Conservation (phyloP, 2,113 vertebrate species). For the Ahaetulla prasina region DNA sequence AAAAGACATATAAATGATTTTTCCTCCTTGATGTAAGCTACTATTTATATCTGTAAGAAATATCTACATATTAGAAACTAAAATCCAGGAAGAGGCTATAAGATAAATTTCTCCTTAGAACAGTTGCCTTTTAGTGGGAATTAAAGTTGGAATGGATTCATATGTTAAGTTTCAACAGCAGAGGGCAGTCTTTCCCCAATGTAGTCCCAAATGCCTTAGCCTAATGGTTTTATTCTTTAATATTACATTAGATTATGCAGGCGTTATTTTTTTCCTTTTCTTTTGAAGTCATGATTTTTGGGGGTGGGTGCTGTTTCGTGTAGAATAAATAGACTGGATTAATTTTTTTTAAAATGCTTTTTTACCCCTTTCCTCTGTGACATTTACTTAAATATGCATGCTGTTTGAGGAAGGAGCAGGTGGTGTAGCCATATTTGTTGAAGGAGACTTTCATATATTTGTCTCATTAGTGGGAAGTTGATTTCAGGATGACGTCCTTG, state of each 20-base stretch:
- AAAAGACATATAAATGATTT: neutral
- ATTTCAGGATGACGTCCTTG: constrained; percentile 17
- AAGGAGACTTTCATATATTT: constrained; percentile 32
- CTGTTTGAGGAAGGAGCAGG: constrained; percentile 9
- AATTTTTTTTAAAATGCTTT: neutral
- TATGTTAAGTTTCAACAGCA: constrained; percentile 37
- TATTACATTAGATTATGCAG: constrained; percentile 21
- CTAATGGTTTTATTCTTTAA: neutral
- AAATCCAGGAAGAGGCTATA: neutral
- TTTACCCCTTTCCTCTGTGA: constrained; percentile 24
- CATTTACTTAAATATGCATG: constrained; percentile 18
- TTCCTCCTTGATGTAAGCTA: neutral
- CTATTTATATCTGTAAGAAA: neutral
- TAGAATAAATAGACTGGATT: constrained; percentile 19
- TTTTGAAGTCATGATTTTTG: neutral
- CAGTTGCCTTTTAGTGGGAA: neutral
- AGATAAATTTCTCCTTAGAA: neutral
- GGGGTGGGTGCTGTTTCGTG: constrained; percentile 24
- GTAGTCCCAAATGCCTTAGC: constrained; percentile 1
- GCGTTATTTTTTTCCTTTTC: neutral
- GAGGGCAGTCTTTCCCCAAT: constrained; percentile 38
- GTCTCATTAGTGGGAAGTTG: constrained; percentile 8
- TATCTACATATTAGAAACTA: neutral
- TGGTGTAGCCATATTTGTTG: constrained; percentile 28
- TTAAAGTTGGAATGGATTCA: neutral